These are phyloP conservation scores for Acomys russatus DNA, from an alignment of 2,797 vertebrate species.

Conservation along the genomic window DNA sequence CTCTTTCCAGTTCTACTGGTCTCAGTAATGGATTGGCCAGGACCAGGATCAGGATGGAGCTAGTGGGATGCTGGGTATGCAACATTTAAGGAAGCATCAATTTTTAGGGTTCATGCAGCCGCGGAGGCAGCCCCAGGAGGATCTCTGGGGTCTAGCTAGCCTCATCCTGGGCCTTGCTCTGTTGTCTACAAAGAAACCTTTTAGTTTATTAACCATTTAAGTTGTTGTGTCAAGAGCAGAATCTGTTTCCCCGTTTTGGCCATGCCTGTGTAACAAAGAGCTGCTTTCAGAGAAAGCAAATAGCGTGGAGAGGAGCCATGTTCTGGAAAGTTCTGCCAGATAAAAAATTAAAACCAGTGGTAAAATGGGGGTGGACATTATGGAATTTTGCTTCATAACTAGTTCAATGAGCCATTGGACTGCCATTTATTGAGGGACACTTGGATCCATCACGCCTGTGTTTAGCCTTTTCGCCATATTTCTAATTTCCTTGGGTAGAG, in stretches of 20 bases:
- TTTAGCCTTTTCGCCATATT: slow-evolving; percentile 28
- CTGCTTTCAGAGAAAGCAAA: slow-evolving; percentile 67
- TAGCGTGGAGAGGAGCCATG: slow-evolving; percentile 53
- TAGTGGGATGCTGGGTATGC: neutral
- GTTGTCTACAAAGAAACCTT: slow-evolving; percentile 37
- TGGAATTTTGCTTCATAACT: slow-evolving; percentile 61
- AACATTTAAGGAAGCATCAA: slow-evolving; percentile 4
- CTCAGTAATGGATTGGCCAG: neutral
- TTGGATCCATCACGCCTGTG: neutral
- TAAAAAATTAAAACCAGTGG: slow-evolving; percentile 66
- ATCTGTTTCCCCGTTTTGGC: slow-evolving; percentile 46
- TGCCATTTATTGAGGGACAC: slow-evolving; percentile 9
- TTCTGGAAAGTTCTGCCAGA: slow-evolving; percentile 61
- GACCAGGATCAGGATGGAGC: neutral
- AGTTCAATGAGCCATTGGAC: slow-evolving; percentile 3
- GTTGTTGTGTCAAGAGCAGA: slow-evolving; percentile 39
- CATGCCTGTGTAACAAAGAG: slow-evolving; percentile 50
- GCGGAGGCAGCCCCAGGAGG: neutral
- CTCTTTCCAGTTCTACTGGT: neutral
- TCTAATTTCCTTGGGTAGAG: neutral
- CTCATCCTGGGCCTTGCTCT: neutral
- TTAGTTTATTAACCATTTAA: slow-evolving; percentile 67
- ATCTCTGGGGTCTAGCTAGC: neutral
- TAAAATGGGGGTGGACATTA: slow-evolving; percentile 17
- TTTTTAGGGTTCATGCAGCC: neutral